Base-by-base conservation (phyloP, 2,113 vertebrate genomes). In the Clinocottus analis region DNA sequence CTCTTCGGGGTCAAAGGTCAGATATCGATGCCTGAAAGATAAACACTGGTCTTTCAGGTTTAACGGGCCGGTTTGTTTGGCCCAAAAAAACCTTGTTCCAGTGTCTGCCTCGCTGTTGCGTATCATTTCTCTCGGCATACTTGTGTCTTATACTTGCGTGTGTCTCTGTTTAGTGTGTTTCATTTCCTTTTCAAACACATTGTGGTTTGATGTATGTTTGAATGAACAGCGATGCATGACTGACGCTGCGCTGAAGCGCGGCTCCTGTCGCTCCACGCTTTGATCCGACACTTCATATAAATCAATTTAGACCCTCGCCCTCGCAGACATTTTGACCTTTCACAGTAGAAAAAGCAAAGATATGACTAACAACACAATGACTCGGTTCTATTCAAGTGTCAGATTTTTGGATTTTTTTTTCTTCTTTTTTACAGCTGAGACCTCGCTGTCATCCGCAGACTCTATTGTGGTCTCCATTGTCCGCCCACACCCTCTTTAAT, bases 1-100 rank as follows among this genome's bases (percentile, higher is more conserved):
- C 47, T 49, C 21, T 49, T 49, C 47, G 7, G 58, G 62, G 73
- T 45, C 60, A 76, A 17, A 9, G 56, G 60, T 75, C 29, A 55
- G 0, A 68, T 39, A 49, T 43, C 61, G 49, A 25, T 56, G 60
- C 7, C 19, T 41, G 29, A 25, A 49, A 8, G 21, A 73, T 13
- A n/a, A 43, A 4, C 2, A 1, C 27, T 33, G 16, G 3, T 41
- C n/a, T 35, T 33, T 66, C 53, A 25, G 49, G 39, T 31, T 71
- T 9, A 4, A 10, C 3, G n/a, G 17, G 39, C 10, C 21, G 6
- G 41, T 47, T 47, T 35, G n/a, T 3, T 45, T 25, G 16, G n/a
- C 11, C 43, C n/a, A n/a, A n/a, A 17, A 25, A 16, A 21, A 23
- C 10, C 10, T 19, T 62, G 7, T 68, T 27, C 45, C 41, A n/a